Base-by-base conservation (phyloP, 2,888 invertebrate genomes). In the Bembecia ichneumoniformis region DNA sequence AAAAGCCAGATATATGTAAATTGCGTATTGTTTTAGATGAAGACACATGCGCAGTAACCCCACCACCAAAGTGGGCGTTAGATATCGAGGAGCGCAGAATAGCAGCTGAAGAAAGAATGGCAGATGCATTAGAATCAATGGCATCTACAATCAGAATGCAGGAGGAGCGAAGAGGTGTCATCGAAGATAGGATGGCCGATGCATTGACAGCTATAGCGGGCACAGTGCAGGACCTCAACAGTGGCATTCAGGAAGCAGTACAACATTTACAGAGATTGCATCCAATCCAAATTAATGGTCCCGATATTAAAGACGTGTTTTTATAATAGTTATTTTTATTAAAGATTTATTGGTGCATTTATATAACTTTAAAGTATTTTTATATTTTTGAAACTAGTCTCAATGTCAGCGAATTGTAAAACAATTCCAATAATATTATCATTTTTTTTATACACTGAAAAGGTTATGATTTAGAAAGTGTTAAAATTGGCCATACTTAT, bases 41-140 rank as follows among this genome's bases (percentile, higher is more conserved):
- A 20, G 66, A 68, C 47, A 15, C 49, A 2, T 51, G 60, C 15
- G 50, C 60, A 45, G 50, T 56, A 1, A 68, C 77, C 20, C 82
- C 81, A 9, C 82, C 83, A 28, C 84, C 84, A 1, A 74, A 71
- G 59, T 83, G 84, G 84, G 82, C 77, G 0, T 47, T 82, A 49
- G 75, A 79, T 2, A 60, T 81, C 36, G 84, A 84, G 62, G 79
- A 83, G 51, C 67, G 83, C 0, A 68, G 81, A 51, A 70, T 81
- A 55, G 69, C 76, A 48, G 78, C 80, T 1, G 77, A 83, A 47
- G 84, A 84, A 54, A 66, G 82, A 14, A 77, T 77, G 64, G 84
- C 84, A 1, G 68, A 64, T 3, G 82, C 84, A 0, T 49, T 84
- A 15, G 75, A 77, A 50, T 68, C 80, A 3, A 81, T 82, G 47